These are phyloP conservation scores for Lithobates sylvaticus DNA, from an alignment of 2,797 vertebrate species.

Conservation along the genomic window DNA sequence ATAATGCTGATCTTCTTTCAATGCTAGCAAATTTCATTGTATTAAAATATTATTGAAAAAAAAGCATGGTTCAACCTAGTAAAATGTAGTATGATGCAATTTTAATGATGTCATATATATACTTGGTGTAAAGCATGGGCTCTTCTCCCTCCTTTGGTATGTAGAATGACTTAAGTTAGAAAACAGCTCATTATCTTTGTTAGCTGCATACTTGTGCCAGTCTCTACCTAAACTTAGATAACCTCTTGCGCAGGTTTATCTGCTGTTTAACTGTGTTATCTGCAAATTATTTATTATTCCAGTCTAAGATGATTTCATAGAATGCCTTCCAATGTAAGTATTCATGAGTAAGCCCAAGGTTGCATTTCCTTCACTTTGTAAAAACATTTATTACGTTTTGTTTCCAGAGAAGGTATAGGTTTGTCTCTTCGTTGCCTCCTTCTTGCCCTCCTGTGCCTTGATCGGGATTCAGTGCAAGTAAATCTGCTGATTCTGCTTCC, in stretches of 20 bases:
- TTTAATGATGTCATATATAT: not conserved
- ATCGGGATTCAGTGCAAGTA: constrained; percentile 46
- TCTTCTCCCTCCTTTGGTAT: constrained; percentile 6
- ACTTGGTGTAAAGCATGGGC: not conserved
- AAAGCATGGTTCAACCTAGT: not conserved
- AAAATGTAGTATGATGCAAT: not conserved
- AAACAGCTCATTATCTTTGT: constrained; percentile 32
- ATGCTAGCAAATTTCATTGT: not conserved
- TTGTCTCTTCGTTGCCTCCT: constrained; percentile 17
- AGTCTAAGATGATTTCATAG: constrained; percentile 38
- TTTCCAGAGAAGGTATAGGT: constrained; percentile 33
- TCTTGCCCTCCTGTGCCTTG: constrained; percentile 35
- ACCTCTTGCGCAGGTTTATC: constrained; percentile 32
- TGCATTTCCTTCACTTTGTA: constrained; percentile 16
- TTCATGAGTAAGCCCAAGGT: constrained; percentile 2
- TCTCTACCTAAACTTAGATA: constrained; percentile 35
- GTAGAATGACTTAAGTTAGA: constrained; percentile 36
- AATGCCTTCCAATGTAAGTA: not conserved
- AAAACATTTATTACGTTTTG: constrained; percentile 37
- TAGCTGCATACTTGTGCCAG: constrained; percentile 50
- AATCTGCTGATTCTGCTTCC: constrained; percentile 56
- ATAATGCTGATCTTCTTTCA: no score
- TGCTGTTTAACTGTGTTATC: constrained; percentile 49
- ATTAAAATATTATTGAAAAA: not conserved
- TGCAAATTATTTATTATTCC: constrained; percentile 41